Percentiles rank a stretch among this genome's conserved stretches.
Conservation (phyloP, 1,140 invertebrate genomes). For the Armadillidium nasatum region DNA sequence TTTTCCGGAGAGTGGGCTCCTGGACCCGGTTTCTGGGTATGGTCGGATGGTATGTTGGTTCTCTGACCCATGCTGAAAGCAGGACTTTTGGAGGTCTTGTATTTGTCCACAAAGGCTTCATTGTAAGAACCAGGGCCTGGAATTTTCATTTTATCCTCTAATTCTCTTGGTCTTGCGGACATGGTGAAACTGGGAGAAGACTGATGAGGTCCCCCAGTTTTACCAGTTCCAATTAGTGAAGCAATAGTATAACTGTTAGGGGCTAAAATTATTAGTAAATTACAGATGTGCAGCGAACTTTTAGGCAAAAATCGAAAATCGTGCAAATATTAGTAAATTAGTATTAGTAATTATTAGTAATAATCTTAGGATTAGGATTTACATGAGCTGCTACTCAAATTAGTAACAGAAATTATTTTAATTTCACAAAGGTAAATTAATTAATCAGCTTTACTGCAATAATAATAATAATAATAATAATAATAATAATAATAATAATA, state of each 20-base stretch:
- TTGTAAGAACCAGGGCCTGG: constrained; percentile 29
- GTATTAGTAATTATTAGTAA: too few species aligned
- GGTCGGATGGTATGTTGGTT: constrained; percentile 17
- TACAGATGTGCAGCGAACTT: too few species aligned
- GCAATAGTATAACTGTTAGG: constrained; percentile 24
- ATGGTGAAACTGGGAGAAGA: constrained; percentile 25
- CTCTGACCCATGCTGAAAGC: constrained; percentile 26
- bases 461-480: too few species aligned
- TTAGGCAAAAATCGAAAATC: too few species aligned
- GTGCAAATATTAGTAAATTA: too few species aligned
- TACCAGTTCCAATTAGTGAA: constrained; percentile 24
- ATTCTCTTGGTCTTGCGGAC: background rate
- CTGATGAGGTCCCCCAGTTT: constrained; percentile 13
- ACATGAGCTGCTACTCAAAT: too few species aligned
- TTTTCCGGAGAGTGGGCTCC: constrained; percentile 28
- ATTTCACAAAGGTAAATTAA: too few species aligned
- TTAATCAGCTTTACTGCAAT: too few species aligned
- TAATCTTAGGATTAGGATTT: too few species aligned
- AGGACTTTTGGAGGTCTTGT: constrained; percentile 57
- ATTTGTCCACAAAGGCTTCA: constrained; percentile 52
- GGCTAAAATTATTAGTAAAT: background rate
- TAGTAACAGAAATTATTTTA: too few species aligned
- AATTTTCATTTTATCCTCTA: constrained; percentile 24
- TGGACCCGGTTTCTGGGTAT: constrained; percentile 25
- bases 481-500: too few species aligned